A percentile compares a stretch with the other conserved stretches of the same genome.
Evolutionary conservation across 1,140 invertebrate species (phyloP).

Genomic region (Drosophila saltans): DNA sequence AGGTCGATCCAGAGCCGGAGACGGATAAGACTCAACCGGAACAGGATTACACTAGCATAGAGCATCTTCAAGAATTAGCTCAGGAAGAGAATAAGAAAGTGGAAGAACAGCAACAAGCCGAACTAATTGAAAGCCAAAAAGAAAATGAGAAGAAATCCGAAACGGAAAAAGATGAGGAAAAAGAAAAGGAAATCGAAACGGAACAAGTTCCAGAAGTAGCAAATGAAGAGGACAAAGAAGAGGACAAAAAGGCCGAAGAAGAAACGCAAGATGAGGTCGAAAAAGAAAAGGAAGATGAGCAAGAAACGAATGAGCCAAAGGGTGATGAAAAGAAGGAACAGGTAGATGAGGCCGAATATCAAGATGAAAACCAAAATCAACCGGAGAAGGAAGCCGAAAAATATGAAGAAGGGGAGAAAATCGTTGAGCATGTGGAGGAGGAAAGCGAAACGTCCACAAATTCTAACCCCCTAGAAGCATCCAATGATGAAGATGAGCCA

Average conservation of each 20-base stretch:
- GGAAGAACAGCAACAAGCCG: not conserved
- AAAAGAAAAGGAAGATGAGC: not conserved
- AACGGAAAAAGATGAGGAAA: conserved; percentile 9
- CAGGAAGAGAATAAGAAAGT: conserved; percentile 1
- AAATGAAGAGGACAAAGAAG: not conserved
- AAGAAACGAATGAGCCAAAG: not conserved
- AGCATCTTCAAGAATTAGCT: conserved; percentile 36
- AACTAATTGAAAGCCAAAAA: not conserved
- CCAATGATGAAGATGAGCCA: conserved; percentile 10
- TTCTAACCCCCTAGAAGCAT: conserved; percentile 20
- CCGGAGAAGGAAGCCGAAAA: not conserved
- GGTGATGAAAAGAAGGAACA: not conserved
- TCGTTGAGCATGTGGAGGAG: not conserved
- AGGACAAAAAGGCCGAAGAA: not conserved
- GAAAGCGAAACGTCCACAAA: not conserved
- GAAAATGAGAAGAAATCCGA: not conserved
- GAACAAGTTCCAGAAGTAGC: not conserved
- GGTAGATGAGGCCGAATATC: not conserved
- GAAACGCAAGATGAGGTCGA: not conserved
- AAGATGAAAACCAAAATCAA: not conserved
- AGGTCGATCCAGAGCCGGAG: conserved; percentile 1
- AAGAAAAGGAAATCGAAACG: conserved; percentile 3
- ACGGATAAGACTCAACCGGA: conserved; percentile 21
- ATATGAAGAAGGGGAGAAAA: not conserved
- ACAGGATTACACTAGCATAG: conserved; percentile 48